A percentile compares a stretch with the other conserved stretches of the same genome.
Conservation (phyloP, 2,113 vertebrate species). For the Tragelaphus imberbis region DNA sequence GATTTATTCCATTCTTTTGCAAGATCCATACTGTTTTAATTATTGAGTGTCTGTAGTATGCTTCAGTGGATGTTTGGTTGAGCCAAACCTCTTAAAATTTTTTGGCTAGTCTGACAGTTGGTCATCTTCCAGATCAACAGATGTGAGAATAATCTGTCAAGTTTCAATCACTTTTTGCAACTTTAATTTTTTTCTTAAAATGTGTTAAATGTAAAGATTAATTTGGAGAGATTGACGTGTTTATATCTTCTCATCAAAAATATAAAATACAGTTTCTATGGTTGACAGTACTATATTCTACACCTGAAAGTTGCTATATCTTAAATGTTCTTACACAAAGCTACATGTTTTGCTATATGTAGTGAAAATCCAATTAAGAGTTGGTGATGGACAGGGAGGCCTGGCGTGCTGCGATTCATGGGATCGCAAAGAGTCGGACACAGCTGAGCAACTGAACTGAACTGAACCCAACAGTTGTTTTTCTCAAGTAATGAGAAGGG, state of each 20-base stretch:
- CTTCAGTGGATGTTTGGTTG: background rate
- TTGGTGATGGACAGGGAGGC: too few relatives aligned
- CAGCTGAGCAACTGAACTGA: background rate
- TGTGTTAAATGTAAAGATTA: slow-evolving; percentile 23
- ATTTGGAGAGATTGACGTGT: background rate
- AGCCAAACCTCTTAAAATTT: background rate
- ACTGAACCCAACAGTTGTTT: background rate
- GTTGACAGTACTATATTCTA: background rate
- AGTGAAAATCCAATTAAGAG: background rate
- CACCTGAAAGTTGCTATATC: background rate
- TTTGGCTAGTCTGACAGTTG: background rate
- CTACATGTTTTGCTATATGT: background rate
- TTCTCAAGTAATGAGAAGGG: background rate
- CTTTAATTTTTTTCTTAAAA: background rate
- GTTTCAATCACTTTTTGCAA: background rate
- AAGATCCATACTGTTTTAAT: background rate
- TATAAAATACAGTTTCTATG: background rate
- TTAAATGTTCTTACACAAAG: background rate
- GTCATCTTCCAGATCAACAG: background rate
- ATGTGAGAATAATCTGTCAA: background rate
- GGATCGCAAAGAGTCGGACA: too few relatives aligned
- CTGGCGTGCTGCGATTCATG: too few relatives aligned
- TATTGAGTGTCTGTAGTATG: background rate
- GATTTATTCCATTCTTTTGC: background rate
- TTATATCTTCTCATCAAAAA: background rate